Evolutionary conservation across 2,797 vertebrate genomes (phyloP), one percentile per base, ranked within the genome.

Genomic region (Bradypus variegatus): DNA sequence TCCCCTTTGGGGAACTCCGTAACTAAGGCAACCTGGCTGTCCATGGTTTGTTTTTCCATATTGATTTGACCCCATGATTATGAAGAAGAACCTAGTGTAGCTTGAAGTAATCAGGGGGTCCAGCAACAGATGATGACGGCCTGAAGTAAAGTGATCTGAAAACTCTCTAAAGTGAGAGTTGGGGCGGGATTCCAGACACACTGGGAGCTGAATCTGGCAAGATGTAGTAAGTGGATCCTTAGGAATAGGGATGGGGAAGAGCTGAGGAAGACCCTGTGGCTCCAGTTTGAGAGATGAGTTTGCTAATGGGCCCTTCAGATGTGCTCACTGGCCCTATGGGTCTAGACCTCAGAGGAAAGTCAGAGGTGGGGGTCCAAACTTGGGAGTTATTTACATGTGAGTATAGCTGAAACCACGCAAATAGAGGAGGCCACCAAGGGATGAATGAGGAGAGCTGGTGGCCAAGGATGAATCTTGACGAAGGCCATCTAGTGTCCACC

Each of bases 291-390:
- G 60, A 70, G 58, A 33, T 0, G 8, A n/a, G 16, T 53, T 58
- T 12, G 1, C 12, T 10, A 29, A 64, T 50, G 45, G 67, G 23
- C 33, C 33, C 19, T 1, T n/a, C 50, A 41, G 29, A 55, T 84
- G 33, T 55, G 70, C 23, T 29, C 25, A n/a, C 14, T 31, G n/a
- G 45, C 36, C 3, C 0, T 23, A 2, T 25, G 5, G 31, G n/a
- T 87, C 73, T 81, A 55, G 84, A 23, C 41, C 12, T 31, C 50
- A 60, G 80, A 65, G 55, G 8, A 78, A 50, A 79, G 14, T 53
- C 45, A 19, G 78, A 81, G n/a, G 38, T 36, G 14, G 6, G 18
- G 36, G 16, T 84, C 38, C 14, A 60, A 14, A 91, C 48, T 76
- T 38, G 33, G 62, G 25, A 10, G 29, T 70, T 36, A n/a, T 89